Evolutionary conservation across 2,113 vertebrate species (phyloP).

Genomic region (Tetraodon nigroviridis): DNA sequence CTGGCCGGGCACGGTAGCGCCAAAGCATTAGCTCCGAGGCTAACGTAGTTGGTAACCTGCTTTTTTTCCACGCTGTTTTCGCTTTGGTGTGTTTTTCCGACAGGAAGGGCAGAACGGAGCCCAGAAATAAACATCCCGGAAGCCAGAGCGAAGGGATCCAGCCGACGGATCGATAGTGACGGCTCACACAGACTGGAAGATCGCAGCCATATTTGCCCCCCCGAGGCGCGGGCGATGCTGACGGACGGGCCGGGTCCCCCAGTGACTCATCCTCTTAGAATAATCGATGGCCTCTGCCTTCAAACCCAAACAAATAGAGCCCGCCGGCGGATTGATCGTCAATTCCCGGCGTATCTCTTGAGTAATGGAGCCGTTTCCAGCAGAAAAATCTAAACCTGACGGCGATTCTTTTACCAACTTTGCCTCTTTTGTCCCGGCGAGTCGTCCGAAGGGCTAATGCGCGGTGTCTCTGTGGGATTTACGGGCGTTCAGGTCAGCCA

Average conservation of each 20-base stretch:
- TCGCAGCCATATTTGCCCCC: slow-evolving; percentile 18
- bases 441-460: slow-evolving; percentile 22
- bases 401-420: neutral
- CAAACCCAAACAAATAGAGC: slow-evolving; percentile 10
- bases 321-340: slow-evolving; percentile 11
- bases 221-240: neutral
- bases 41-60: neutral
- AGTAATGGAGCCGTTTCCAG: slow-evolving; percentile 20
- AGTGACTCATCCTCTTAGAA: slow-evolving; percentile 28
- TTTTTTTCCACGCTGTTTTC: neutral
- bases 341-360: slow-evolving; percentile 1
- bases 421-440: slow-evolving; percentile 27
- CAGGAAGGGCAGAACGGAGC: neutral
- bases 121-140: slow-evolving; percentile 7
- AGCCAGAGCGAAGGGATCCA: neutral
- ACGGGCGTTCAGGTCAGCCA: slow-evolving; percentile 28
- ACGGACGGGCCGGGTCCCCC: slow-evolving; percentile 14
- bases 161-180: slow-evolving; percentile 26
- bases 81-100: neutral
- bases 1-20: too few species aligned
- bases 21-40: too few species aligned
- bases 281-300: slow-evolving; percentile 32
- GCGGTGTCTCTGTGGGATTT: slow-evolving; percentile 35
- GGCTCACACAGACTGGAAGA: slow-evolving; percentile 16
- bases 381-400: too few species aligned